phyloP scores from a whole-genome alignment of 2,113 vertebrate genomes.

The Lonchura striata region DNA sequence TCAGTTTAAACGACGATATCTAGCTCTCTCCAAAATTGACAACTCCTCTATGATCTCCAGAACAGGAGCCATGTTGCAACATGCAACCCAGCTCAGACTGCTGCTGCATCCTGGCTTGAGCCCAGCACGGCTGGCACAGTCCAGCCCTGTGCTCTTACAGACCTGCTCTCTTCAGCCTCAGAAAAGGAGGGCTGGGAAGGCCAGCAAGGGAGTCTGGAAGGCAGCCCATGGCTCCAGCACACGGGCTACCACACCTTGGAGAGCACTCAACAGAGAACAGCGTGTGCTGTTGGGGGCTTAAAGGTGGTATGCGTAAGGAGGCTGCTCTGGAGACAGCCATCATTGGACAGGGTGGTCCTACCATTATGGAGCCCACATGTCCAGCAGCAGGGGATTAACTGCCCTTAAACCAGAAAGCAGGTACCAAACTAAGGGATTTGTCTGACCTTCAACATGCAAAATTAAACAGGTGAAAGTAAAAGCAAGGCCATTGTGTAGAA shows the following conservation, averaged over 20 bases:
- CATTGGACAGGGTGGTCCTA: neutral
- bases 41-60: neutral
- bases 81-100: fast-evolving
- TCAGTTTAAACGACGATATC: neutral
- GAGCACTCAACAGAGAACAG: neutral
- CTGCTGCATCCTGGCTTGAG: fast-evolving
- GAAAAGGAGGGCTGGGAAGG: neutral
- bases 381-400: neutral
- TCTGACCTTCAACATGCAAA: neutral
- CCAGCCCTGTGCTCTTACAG: neutral
- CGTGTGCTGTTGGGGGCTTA: fast-evolving
- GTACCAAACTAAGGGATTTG: neutral
- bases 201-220: neutral
- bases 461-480: neutral
- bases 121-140: fast-evolving
- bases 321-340: neutral
- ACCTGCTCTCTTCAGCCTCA: neutral
- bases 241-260: neutral
- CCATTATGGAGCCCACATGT: neutral
- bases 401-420: neutral
- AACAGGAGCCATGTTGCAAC: neutral
- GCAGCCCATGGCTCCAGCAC: neutral
- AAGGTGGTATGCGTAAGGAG: fast-evolving
- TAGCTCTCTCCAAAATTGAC: neutral
- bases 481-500: neutral